phyloP scores from a whole-genome alignment of 2,888 invertebrate species.

The Orchesellides sinensis region DNA sequence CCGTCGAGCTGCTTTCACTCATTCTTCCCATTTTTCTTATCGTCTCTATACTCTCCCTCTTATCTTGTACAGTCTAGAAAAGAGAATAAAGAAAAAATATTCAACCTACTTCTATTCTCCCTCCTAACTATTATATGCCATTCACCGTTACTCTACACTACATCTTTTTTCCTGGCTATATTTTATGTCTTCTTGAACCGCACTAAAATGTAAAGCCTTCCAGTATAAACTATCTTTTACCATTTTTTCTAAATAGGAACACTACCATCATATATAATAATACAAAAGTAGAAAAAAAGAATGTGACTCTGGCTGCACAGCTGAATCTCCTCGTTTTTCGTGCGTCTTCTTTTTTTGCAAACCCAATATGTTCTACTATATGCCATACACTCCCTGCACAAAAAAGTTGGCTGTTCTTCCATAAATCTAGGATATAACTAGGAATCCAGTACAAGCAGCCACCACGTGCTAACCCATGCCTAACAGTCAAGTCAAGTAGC shows the following conservation, averaged over 20 bases:
- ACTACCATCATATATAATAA: no score
- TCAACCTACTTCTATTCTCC: no score
- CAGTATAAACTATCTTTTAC: no score
- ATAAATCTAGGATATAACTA: not conserved
- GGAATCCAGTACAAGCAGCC: not conserved
- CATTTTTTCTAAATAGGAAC: no score
- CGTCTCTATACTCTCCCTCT: no score
- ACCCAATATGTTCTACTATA: not conserved
- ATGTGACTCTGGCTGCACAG: no score
- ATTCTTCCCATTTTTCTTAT: slow-evolving; percentile 21
- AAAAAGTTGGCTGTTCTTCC: not conserved
- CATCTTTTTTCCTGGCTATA: not conserved
- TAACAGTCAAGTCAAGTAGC: not conserved
- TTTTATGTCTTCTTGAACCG: not conserved
- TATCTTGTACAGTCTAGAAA: no score
- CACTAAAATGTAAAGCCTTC: no score
- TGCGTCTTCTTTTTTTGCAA: no score
- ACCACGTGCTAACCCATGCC: not conserved
- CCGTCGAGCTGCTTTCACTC: slow-evolving; percentile 1
- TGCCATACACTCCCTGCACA: not conserved
- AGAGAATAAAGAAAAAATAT: no score
- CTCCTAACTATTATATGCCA: not conserved
- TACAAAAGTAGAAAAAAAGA: no score
- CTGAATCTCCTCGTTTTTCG: no score
- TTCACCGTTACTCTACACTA: not conserved